Percentiles rank a stretch among this genome's conserved stretches.
phyloP scores from a whole-genome alignment of 2,113 vertebrate species.

The Mellivora capensis region DNA sequence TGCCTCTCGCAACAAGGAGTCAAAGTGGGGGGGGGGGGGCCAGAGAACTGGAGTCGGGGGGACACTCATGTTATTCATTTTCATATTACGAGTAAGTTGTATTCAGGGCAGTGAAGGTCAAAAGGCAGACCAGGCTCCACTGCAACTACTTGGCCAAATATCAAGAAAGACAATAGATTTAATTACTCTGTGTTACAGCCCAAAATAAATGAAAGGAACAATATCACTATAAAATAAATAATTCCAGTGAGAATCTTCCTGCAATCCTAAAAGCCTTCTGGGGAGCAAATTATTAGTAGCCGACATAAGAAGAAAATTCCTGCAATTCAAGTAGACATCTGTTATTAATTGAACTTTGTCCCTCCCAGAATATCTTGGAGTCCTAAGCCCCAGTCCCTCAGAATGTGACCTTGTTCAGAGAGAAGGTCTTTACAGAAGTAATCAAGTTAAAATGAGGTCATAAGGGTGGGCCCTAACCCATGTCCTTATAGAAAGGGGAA shows the following conservation, averaged over 20 bases:
- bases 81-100: background rate
- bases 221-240: constrained; percentile 2
- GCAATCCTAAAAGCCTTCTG: background rate
- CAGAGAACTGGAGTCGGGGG: background rate
- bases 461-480: background rate
- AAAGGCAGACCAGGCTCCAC: background rate
- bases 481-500: background rate
- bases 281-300: background rate
- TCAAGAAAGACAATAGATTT: background rate
- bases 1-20: background rate
- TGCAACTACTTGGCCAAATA: background rate
- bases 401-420: background rate
- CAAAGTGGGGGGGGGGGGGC: background rate
- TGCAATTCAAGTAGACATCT: background rate
- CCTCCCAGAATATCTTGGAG: background rate
- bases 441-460: constrained; percentile 1
- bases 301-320: background rate
- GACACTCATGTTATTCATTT: background rate
- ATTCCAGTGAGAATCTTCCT: background rate
- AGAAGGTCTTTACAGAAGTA: background rate
- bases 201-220: constrained; percentile 40
- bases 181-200: background rate
- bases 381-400: background rate
- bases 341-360: background rate
- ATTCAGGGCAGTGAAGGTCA: constrained; percentile 13